Evolutionary conservation across 2,888 invertebrate species (phyloP), one percentile per base, ranked within the genome.

Genomic region (Xanthostigma xanthostigma): DNA sequence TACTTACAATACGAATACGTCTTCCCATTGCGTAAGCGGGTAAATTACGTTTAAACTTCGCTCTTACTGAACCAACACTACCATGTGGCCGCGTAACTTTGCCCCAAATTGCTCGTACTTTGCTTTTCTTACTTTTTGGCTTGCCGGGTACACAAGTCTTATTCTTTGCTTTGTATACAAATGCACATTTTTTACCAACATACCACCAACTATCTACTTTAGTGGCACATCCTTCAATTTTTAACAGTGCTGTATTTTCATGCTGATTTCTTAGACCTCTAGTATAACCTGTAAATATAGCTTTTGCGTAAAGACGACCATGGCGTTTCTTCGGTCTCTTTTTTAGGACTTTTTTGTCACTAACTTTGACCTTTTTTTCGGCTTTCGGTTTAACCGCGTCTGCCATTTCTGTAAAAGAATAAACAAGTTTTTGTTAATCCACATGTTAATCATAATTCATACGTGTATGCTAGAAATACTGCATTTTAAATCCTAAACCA

Each of bases 21-120:
- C 88, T 89, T 64, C 98, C 98, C 91, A 99, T 97, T 50, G 97
- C 97, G 61, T 88, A 86, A 51, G 95, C 89, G 39, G 98, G 98
- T 61, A 99, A 78, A 76, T 99, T 98, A 64, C 82, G 84, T 71
- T 82, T 84, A 79, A 99, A 99, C 69, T 93, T 93, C 33, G 98
- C 98, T 53, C 98, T 78, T 2, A 99, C 95, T 27, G 87, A 80
- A 57, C 98, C 98, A 59, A 90, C 87, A 70, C 87, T 91, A 52
- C 98, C 98, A 69, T 99, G 98, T 34, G 92, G 78, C 57, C 96
- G 79, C 38, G 94, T 96, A 52, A 98, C 90, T 72, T 96, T 96
- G 56, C 97, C 97, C 97, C 97, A 98, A 69, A 98, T 95, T 35
- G 95, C 95, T 51, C 97, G 82, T 58, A 91, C 77, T 67, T 86